Percentiles rank a stretch among this genome's conserved stretches.
phyloP scores from a whole-genome alignment of 2,888 invertebrate genomes.

The Amphipoea lucens region DNA sequence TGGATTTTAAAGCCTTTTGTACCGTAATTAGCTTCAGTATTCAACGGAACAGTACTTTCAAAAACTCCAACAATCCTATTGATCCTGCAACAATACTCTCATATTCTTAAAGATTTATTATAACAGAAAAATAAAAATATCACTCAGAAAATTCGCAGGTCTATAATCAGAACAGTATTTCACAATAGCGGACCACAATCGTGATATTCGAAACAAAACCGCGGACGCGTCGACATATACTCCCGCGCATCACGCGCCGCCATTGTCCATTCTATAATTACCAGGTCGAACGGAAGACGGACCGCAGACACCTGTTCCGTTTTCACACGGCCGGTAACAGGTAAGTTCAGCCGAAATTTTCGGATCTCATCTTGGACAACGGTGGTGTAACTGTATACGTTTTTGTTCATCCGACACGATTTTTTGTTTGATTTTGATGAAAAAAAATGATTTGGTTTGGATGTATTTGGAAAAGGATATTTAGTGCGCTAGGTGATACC shows the following conservation, averaged over 20 bases:
- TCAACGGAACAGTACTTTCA: background rate
- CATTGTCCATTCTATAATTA: slow-evolving; percentile 87
- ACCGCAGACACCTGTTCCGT: slow-evolving; percentile 87
- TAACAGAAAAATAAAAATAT: slow-evolving; percentile 46
- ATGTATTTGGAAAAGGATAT: slow-evolving; percentile 7
- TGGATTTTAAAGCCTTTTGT: slow-evolving; percentile 11
- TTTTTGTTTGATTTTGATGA: slow-evolving; percentile 50
- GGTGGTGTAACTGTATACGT: slow-evolving; percentile 80
- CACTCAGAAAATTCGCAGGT: slow-evolving; percentile 49
- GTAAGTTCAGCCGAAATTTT: slow-evolving; percentile 78
- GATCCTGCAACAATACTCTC: slow-evolving; percentile 32
- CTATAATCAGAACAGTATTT: slow-evolving; percentile 62
- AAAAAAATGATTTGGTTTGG: slow-evolving; percentile 17
- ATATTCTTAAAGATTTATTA: slow-evolving; percentile 20
- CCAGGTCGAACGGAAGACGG: slow-evolving; percentile 79
- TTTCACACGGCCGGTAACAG: slow-evolving; percentile 88
- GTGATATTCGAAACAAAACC: slow-evolving; percentile 62
- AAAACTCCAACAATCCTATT: slow-evolving; percentile 24
- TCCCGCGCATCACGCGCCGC: slow-evolving; percentile 83
- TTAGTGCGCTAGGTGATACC: background rate
- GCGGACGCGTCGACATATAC: slow-evolving; percentile 68
- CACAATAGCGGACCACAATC: slow-evolving; percentile 58
- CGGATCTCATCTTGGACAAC: slow-evolving; percentile 76
- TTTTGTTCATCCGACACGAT: slow-evolving; percentile 79
- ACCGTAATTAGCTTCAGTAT: slow-evolving; percentile 8